These are phyloP conservation scores for Tachysurus fulvidraco DNA, from an alignment of 2,113 vertebrate genomes.

Conservation along the genomic window DNA sequence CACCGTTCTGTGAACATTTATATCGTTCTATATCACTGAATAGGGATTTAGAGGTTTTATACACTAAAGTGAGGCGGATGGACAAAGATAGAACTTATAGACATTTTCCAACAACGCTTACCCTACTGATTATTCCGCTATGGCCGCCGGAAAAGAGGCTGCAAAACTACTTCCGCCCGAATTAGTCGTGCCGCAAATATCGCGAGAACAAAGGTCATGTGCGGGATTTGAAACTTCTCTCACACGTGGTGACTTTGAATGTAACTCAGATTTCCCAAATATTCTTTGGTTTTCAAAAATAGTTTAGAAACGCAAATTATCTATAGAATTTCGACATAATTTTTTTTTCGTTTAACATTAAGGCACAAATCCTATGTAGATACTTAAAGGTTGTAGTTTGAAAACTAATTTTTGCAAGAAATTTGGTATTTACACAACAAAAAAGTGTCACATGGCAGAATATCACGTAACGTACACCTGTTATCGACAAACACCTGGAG, in stretches of 20 bases:
- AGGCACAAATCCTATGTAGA: too few relatives aligned
- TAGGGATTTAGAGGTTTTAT: background rate
- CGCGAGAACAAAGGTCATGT: slow-evolving; percentile 67
- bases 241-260: background rate
- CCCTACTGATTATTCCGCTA: slow-evolving; percentile 74
- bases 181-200: slow-evolving; percentile 62
- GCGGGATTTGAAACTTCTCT: slow-evolving; percentile 9
- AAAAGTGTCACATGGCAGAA: too few relatives aligned
- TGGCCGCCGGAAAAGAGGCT: slow-evolving; percentile 83
- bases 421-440: too few relatives aligned
- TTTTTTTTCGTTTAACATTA: too few relatives aligned
- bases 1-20: accelerated
- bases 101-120: slow-evolving; percentile 63
- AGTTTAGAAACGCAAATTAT: too few relatives aligned
- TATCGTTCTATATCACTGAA: accelerated
- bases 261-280: too few relatives aligned
- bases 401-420: too few relatives aligned
- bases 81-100: slow-evolving; percentile 64
- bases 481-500: too few relatives aligned
- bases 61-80: slow-evolving; percentile 64
- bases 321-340: too few relatives aligned
- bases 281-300: too few relatives aligned
- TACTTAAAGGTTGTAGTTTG: too few relatives aligned
- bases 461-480: too few relatives aligned
- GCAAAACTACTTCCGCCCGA: slow-evolving; percentile 66